Conservation (phyloP, 2,797 vertebrate genomes). For the Hemitrygon akajei region DNA sequence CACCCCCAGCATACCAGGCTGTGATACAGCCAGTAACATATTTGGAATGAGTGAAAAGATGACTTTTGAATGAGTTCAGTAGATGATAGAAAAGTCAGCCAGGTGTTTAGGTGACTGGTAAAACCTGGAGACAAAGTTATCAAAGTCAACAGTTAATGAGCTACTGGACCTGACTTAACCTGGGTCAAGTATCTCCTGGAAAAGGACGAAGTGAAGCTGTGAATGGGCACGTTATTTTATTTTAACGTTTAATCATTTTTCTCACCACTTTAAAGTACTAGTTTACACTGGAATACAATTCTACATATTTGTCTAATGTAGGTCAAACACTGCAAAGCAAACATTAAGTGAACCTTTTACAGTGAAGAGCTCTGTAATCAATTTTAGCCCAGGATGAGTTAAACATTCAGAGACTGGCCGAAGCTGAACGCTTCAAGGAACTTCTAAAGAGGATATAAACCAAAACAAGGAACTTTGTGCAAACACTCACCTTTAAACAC, state of each 20-base stretch:
- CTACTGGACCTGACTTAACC: neutral
- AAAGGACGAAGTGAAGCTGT: neutral
- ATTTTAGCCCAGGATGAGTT: neutral
- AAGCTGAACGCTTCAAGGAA: too few relatives aligned
- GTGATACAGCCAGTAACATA: too few relatives aligned
- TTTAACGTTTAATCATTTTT: neutral
- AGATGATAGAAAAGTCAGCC: neutral
- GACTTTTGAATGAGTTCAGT: neutral
- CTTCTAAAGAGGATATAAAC: too few relatives aligned
- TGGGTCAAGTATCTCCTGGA: neutral
- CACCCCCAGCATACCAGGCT: too few relatives aligned
- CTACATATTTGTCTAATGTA: neutral
- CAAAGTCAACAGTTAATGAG: neutral
- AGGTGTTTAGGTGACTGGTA: neutral
- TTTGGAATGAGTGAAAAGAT: too few relatives aligned
- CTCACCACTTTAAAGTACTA: neutral
- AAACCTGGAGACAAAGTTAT: neutral
- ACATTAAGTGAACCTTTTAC: neutral
- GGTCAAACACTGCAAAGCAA: neutral
- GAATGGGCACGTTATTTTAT: neutral
- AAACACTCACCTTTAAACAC: conserved; percentile 61
- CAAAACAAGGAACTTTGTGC: too few relatives aligned
- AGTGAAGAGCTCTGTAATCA: neutral
- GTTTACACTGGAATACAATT: neutral
- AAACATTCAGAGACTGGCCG: too few relatives aligned